phyloP scores from a whole-genome alignment of 2,113 vertebrate genomes.

The Brachyhypopomus occidentalis region DNA sequence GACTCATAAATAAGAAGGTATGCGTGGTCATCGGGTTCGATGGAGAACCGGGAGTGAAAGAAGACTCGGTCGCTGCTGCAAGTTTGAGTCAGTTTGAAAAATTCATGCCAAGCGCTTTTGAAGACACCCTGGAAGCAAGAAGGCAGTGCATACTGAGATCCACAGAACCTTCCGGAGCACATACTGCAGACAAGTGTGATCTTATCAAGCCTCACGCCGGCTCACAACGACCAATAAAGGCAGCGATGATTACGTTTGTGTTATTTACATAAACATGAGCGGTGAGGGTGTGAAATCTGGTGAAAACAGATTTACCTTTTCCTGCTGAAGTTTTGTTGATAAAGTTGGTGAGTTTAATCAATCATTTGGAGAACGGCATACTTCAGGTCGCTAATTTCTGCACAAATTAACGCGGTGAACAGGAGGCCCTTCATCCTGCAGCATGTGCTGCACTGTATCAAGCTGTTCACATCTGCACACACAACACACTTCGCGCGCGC shows the following conservation, averaged over 20 bases:
- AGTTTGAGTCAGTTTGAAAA: slow-evolving; percentile 61
- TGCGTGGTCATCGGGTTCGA: not conserved
- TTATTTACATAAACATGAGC: slow-evolving; percentile 7
- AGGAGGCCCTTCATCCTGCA: slow-evolving; percentile 72
- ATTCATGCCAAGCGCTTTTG: slow-evolving; percentile 68
- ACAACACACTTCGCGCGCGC: slow-evolving; percentile 34
- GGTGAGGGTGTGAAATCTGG: not conserved
- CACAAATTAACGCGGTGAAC: slow-evolving; percentile 70
- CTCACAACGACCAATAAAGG: not conserved
- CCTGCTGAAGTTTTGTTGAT: slow-evolving; percentile 32
- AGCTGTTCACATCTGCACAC: slow-evolving; percentile 74
- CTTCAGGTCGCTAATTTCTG: slow-evolving; percentile 67
- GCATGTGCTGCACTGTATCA: slow-evolving; percentile 75
- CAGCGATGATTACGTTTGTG: slow-evolving; percentile 26
- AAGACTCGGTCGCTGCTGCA: slow-evolving; percentile 31
- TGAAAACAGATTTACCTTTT: not conserved
- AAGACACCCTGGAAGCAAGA: slow-evolving; percentile 66
- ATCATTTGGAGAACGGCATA: slow-evolving; percentile 57
- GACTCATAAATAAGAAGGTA: slow-evolving; percentile 6
- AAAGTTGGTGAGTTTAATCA: slow-evolving; percentile 53
- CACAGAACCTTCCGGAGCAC: slow-evolving; percentile 39
- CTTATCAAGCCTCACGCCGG: slow-evolving; percentile 40
- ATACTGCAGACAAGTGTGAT: not conserved
- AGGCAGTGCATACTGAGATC: slow-evolving; percentile 36
- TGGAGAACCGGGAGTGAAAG: not conserved